Conservation (phyloP, 2,113 vertebrate genomes). For the Todiramphus saurophagus region DNA sequence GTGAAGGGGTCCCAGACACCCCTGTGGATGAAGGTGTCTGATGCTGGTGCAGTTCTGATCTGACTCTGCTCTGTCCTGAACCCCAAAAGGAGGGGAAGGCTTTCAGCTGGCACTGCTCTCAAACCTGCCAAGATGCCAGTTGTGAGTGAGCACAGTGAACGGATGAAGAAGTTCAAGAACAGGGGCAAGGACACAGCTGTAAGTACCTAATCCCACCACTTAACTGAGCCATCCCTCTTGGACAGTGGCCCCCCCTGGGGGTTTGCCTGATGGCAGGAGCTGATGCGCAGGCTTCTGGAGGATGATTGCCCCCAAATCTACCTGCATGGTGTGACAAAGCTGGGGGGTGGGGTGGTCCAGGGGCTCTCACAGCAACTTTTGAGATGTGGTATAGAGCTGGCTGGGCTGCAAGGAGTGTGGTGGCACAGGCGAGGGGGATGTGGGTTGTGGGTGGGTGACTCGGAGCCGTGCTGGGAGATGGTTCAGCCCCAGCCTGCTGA, state of each 20-base stretch:
- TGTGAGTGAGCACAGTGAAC: conserved; percentile 35
- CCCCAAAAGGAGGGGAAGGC: neutral
- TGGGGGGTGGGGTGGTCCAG: neutral
- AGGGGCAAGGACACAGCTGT: conserved; percentile 84
- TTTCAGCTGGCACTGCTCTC: neutral
- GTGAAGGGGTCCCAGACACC: neutral
- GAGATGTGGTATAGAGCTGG: neutral
- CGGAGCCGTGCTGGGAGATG: neutral
- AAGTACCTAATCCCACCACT: conserved; percentile 42
- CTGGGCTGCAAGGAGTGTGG: neutral
- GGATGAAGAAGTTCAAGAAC: conserved; percentile 86
- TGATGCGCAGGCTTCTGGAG: neutral
- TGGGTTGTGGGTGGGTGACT: neutral
- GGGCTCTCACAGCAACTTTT: neutral
- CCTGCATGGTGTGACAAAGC: too few species aligned
- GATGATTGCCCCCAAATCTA: rapidly evolving
- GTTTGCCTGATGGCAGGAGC: neutral
- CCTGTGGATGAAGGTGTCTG: neutral
- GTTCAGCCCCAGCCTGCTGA: neutral
- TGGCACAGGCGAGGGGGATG: neutral
- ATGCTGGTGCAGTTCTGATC: neutral
- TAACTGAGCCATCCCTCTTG: neutral
- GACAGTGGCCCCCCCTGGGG: neutral
- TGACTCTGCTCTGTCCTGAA: neutral
- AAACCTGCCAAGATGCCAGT: conserved; percentile 70